Evolutionary conservation across 2,888 invertebrate species (phyloP).

Genomic region (Erebia epiphron): DNA sequence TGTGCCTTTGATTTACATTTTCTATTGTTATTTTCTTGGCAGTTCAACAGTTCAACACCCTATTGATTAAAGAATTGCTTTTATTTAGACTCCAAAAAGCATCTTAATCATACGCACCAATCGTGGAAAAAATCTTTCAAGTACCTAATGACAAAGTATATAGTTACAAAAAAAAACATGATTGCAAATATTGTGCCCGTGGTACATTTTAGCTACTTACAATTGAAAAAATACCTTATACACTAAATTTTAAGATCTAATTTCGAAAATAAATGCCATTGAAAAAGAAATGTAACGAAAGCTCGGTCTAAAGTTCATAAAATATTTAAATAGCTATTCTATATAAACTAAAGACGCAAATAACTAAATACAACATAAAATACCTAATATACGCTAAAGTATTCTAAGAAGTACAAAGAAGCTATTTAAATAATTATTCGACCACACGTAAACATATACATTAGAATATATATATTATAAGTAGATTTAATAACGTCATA

Average conservation of each 20-base stretch:
- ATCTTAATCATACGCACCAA: slow-evolving; percentile 7
- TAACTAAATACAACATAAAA: slow-evolving; percentile 8
- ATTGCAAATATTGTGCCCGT: slow-evolving; percentile 43
- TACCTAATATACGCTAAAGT: neutral
- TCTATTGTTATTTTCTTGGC: slow-evolving; percentile 39
- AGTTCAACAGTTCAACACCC: slow-evolving; percentile 36
- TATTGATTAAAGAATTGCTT: slow-evolving; percentile 33
- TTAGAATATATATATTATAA: slow-evolving; percentile 26
- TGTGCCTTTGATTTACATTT: slow-evolving; percentile 34
- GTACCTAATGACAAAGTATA: neutral
- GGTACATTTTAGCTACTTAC: slow-evolving; percentile 42
- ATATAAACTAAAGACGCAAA: neutral
- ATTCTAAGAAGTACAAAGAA: slow-evolving; percentile 15
- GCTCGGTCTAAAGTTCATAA: neutral
- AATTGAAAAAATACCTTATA: slow-evolving; percentile 45
- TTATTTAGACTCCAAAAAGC: slow-evolving; percentile 27
- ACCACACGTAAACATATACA: slow-evolving; percentile 29
- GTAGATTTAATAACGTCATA: slow-evolving; percentile 31
- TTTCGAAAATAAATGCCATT: slow-evolving; percentile 66
- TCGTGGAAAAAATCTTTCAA: neutral
- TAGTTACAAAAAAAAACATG: neutral
- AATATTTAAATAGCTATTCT: slow-evolving; percentile 9
- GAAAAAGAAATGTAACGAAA: slow-evolving; percentile 43
- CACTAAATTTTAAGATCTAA: slow-evolving; percentile 55
- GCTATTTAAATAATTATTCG: slow-evolving; percentile 27